A percentile compares a stretch with the other conserved stretches of the same genome.
phyloP scores from a whole-genome alignment of 2,113 vertebrate species.

The Bos javanicus region DNA sequence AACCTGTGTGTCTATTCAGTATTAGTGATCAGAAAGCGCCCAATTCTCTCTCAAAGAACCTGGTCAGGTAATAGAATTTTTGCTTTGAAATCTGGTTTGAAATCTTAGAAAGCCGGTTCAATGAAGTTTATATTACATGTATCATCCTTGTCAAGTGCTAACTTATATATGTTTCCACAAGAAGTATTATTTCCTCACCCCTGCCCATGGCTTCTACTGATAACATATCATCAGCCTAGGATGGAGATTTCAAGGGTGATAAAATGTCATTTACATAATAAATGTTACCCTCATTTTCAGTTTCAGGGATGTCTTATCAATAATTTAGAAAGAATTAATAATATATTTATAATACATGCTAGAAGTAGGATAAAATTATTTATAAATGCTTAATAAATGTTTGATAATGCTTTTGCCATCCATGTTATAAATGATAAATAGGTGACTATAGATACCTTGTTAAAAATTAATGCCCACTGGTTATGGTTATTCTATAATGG shows the following conservation, averaged over 20 bases:
- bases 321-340: slow-evolving; percentile 69
- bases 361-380: slow-evolving; percentile 66
- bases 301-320: slow-evolving; percentile 63
- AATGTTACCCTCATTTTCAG: slow-evolving; percentile 46
- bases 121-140: background rate
- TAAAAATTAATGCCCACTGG: slow-evolving; percentile 60
- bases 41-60: background rate
- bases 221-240: background rate
- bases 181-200: background rate
- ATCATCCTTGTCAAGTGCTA: background rate
- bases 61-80: background rate
- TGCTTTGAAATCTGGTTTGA: background rate
- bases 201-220: background rate
- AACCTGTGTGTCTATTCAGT: background rate
- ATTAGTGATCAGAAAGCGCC: background rate
- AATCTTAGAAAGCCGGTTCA: background rate
- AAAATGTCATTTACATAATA: slow-evolving; percentile 44
- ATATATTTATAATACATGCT: slow-evolving; percentile 65
- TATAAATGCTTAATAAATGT: slow-evolving; percentile 73
- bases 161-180: background rate
- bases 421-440: slow-evolving; percentile 63
- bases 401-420: slow-evolving; percentile 73
- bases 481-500: slow-evolving; percentile 55
- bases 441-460: slow-evolving; percentile 63
- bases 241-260: slow-evolving; percentile 40